Conservation (phyloP, 1,140 invertebrate genomes). For the Macrobrachium nipponense region DNA sequence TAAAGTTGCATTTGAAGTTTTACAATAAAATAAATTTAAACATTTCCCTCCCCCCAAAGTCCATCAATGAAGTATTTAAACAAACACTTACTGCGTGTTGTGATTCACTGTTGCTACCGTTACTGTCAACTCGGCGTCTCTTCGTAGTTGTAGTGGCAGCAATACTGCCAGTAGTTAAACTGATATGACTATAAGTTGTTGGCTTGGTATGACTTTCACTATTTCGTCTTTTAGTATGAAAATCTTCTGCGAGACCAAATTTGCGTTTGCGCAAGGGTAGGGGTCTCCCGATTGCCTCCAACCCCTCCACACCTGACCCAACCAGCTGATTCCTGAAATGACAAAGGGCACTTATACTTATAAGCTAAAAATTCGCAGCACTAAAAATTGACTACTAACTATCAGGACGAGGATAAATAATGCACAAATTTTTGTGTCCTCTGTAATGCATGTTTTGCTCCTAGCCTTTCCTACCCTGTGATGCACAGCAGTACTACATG, state of each 20-base stretch:
- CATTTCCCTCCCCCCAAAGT: too few relatives aligned
- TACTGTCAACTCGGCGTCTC: conserved; percentile 26
- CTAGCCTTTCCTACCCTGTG: too few relatives aligned
- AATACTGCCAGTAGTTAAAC: background rate
- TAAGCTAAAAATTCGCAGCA: too few relatives aligned
- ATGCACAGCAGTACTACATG: too few relatives aligned
- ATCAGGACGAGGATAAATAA: too few relatives aligned
- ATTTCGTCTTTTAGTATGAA: conserved; percentile 23
- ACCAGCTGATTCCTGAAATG: conserved; percentile 43
- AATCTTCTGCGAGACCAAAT: conserved; percentile 17
- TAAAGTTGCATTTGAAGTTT: too few relatives aligned
- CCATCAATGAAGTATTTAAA: background rate
- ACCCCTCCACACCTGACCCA: conserved; percentile 51
- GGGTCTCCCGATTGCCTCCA: conserved; percentile 36
- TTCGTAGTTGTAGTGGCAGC: conserved; percentile 21
- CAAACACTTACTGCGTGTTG: conserved; percentile 33
- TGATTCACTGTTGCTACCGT: conserved; percentile 45
- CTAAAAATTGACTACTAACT: too few relatives aligned
- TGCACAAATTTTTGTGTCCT: too few relatives aligned
- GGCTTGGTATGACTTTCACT: conserved; percentile 2
- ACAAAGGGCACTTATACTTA: too few relatives aligned
- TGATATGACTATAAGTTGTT: background rate
- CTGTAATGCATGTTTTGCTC: too few relatives aligned
- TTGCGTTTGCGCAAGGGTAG: conserved; percentile 52
- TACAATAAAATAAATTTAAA: too few relatives aligned